phyloP scores from a whole-genome alignment of 2,797 vertebrate genomes.

The Hyperoplus lanceolatus region DNA sequence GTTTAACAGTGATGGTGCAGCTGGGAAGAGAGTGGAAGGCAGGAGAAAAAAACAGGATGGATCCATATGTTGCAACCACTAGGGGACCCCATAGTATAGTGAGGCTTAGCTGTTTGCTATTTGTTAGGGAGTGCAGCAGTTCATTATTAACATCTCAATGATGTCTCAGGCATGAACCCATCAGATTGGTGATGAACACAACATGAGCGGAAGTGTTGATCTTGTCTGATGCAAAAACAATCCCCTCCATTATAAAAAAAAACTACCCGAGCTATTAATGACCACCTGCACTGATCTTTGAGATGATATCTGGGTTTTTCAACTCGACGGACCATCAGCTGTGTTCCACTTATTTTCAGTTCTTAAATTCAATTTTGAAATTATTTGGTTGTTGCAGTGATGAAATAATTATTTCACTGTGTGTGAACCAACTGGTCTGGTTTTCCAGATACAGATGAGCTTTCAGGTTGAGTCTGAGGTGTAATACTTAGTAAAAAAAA shows the following conservation, averaged over 20 bases:
- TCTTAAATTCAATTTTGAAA: too few species aligned
- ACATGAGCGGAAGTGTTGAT: background rate
- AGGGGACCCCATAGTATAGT: slow-evolving; percentile 44
- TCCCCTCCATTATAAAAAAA: background rate
- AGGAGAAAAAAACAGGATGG: background rate
- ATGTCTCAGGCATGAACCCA: background rate
- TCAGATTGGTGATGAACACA: slow-evolving; percentile 2
- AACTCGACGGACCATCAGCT: too few species aligned
- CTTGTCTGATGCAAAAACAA: background rate
- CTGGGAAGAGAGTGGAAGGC: background rate
- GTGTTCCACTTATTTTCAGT: too few species aligned
- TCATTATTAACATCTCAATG: background rate
- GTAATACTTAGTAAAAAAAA: too few species aligned
- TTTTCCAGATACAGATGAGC: too few species aligned
- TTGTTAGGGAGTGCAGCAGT: background rate
- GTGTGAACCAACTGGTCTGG: too few species aligned
- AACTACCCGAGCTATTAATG: background rate
- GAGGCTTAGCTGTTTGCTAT: background rate
- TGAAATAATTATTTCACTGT: too few species aligned
- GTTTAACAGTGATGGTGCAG: background rate
- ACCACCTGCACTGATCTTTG: background rate
- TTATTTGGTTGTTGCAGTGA: too few species aligned
- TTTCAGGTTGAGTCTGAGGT: too few species aligned
- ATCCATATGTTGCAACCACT: slow-evolving; percentile 19
- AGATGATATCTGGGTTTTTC: too few species aligned